Evolutionary conservation across 2,113 vertebrate species (phyloP).

Genomic region (Cephalopholis sonnerati): DNA sequence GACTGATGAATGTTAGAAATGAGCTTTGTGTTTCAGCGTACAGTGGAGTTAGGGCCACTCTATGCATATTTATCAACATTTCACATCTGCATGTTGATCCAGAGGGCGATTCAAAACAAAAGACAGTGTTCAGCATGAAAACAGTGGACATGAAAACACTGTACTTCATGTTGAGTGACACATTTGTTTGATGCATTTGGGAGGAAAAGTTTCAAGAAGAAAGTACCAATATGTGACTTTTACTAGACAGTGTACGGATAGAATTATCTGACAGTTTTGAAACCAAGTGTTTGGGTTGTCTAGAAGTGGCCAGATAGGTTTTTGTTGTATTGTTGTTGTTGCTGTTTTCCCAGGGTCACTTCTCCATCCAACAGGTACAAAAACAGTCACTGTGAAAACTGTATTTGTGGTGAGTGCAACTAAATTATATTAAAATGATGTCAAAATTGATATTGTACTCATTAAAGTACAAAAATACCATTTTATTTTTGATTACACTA

Average conservation of each 20-base stretch:
- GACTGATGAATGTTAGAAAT: constrained; percentile 72
- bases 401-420: background rate
- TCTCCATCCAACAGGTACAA: background rate
- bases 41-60: constrained; percentile 8
- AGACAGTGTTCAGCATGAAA: background rate
- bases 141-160: background rate
- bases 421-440: no score
- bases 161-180: background rate
- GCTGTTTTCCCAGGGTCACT: no score
- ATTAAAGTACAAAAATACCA: no score
- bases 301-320: no score
- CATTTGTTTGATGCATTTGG: background rate
- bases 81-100: constrained; percentile 26
- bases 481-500: background rate
- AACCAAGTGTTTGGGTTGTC: background rate
- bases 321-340: no score
- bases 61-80: constrained; percentile 44
- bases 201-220: background rate
- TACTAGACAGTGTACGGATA: background rate
- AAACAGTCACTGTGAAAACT: background rate
- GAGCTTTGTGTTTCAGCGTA: constrained; percentile 51
- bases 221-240: no score
- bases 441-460: no score
- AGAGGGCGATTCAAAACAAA: constrained; percentile 11
- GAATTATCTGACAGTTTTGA: background rate